Evolutionary conservation across 2,113 vertebrate genomes (phyloP), one percentile per base, ranked within the genome.

Genomic region (Trogon melanurus): DNA sequence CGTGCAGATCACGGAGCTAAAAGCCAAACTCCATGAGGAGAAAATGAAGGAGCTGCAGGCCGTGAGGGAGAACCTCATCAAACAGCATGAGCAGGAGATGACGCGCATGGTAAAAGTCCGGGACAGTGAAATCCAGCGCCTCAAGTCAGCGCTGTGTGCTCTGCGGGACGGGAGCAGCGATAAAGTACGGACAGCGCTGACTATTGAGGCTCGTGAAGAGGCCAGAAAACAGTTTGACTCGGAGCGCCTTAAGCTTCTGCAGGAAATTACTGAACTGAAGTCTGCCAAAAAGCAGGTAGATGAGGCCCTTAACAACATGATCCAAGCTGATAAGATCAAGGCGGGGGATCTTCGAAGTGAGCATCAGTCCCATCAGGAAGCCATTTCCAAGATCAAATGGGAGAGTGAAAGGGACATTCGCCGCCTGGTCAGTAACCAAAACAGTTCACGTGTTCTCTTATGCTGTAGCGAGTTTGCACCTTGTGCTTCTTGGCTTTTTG

Each of bases 361-460:
- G 95, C 99, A 99, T 87, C 99, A 99, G 83, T 99, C 99, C 80
- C 99, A 99, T 94, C 99, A 99, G 96, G 99, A 99, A 95, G 98
- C 99, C 83, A 99, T 99, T 97, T 98, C 99, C 30, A 99, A 99
- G 97, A 99, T 99, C 98, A 99, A 99, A 96, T 99, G 99, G 99
- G 99, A 99, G 96, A 98, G 98, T 3, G 99, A 99, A 97, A 98
- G 97, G 84, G 99, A 99, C 94, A 99, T 99, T 90, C 99, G 99
- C 74, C 98, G 99, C 95, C 98, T 99, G 99, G 99, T 99, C 91
- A 98, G 98, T 97, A 98, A 98, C 38, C 36, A 16, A 18, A 90
- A 30, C 11, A 34, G 23, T 65, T 80, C 2, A 2, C 11, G 2
- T 70, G 26, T 69, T 82, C 47, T 73, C 41, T 53, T 61, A 29